Base-by-base conservation (phyloP, 2,113 vertebrate species). In the Glaucidium brasilianum region DNA sequence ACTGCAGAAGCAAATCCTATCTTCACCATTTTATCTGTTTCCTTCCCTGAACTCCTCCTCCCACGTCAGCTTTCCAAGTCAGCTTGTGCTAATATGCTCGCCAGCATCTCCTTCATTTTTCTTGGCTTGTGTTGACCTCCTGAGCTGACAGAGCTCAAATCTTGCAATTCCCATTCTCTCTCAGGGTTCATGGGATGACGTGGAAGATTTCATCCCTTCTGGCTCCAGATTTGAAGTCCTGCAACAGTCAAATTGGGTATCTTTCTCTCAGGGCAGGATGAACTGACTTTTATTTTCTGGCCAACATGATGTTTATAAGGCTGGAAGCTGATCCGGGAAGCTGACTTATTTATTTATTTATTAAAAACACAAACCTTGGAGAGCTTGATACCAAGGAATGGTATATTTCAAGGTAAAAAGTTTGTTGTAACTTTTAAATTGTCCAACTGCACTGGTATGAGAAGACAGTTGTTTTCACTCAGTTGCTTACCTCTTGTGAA, bases 401-500 rank as follows among this genome's bases (percentile, higher is more conserved):
- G 5, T 68, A 1, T 34, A 18, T 45, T n/a, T 64, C 22, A 71
- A 53, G 12, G 25, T 85, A 53, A 82, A 94, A 94, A 88, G 43
- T 96, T 94, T 60, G 9, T 58, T 76, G 12, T 41, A 62, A 58
- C 88, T 94, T 88, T 22, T 41, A 27, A 76, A 43, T 59, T 69
- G 59, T 76, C 62, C 62, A 50, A 4, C 53, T 67, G 69, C 53
- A 17, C 49, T 82, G 27, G 4, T 50, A 4, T 11, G 82, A 73
- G 77, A 59, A 87, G 53, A 32, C 6, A 27, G 59, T 90, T 92
- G 71, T 58, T 95, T 93, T 94, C 62, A 22, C 16, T 53, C 43
- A 30, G 58, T 91, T 96, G 78, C 78, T 95, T 88, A 91, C 77
- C 81, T 96, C 89, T 91, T 88, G 71, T 92, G 81, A 90, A 93